Evolutionary conservation across 2,797 vertebrate species (phyloP).

Genomic region (Serranus cabrilla): DNA sequence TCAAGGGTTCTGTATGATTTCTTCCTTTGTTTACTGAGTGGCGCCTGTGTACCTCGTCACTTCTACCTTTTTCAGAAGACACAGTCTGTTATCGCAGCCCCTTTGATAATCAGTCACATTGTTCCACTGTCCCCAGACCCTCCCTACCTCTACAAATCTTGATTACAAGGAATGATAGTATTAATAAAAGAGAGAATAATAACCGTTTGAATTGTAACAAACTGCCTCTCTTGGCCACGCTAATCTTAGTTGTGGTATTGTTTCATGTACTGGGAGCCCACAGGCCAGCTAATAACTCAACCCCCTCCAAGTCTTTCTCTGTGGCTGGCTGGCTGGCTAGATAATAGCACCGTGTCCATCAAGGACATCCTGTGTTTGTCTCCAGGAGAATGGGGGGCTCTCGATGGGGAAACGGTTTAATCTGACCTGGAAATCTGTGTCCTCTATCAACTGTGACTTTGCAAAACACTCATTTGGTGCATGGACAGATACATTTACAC

Average conservation of each 20-base stretch:
- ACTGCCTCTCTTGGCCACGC: slow-evolving; percentile 86
- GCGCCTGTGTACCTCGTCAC: slow-evolving; percentile 80
- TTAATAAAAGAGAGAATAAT: slow-evolving; percentile 86
- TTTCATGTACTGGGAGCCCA: slow-evolving; percentile 85
- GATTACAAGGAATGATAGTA: slow-evolving; percentile 83
- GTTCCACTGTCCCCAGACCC: slow-evolving; percentile 79
- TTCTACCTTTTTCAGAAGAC: slow-evolving; percentile 81
- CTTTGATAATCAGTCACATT: slow-evolving; percentile 86
- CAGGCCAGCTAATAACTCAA: slow-evolving; percentile 92
- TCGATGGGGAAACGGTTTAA: slow-evolving; percentile 87
- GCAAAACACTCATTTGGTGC: slow-evolving; percentile 62
- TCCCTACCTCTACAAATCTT: slow-evolving; percentile 85
- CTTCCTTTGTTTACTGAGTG: slow-evolving; percentile 84
- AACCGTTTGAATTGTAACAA: slow-evolving; percentile 85
- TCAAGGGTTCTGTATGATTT: slow-evolving; percentile 83
- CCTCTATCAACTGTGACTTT: slow-evolving; percentile 86
- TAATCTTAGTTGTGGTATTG: slow-evolving; percentile 95
- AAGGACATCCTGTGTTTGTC: slow-evolving; percentile 99
- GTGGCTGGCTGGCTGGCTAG: slow-evolving; percentile 87
- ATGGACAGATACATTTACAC: slow-evolving; percentile 57
- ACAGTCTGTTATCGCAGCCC: slow-evolving; percentile 77
- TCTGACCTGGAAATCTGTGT: slow-evolving; percentile 87
- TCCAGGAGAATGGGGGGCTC: slow-evolving; percentile 92
- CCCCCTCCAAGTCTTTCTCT: slow-evolving; percentile 83
- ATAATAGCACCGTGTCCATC: slow-evolving; percentile 93